These are phyloP conservation scores for Paralvinella palmiformis DNA, from an alignment of 1,140 invertebrate species.

Conservation along the genomic window DNA sequence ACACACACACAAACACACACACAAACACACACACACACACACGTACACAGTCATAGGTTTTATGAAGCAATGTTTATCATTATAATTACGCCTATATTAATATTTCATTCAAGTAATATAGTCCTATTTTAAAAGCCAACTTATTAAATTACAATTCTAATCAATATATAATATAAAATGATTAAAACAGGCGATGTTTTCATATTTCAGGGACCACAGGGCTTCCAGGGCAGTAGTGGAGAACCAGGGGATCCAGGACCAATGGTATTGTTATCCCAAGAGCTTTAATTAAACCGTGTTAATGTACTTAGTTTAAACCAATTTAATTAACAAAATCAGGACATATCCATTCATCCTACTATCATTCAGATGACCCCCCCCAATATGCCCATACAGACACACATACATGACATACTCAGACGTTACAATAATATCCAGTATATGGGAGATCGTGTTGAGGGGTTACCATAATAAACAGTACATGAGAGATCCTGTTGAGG, in stretches of 20 bases:
- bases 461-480: neutral
- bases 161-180: too few species aligned
- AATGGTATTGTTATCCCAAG: slow-evolving; percentile 22
- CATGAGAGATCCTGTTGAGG: neutral
- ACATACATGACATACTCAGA: neutral
- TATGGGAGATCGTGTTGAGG: neutral
- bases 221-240: slow-evolving; percentile 29
- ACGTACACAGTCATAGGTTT: neutral
- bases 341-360: neutral
- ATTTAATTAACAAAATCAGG: neutral
- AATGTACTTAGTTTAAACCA: neutral
- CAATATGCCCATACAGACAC: too few species aligned
- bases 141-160: neutral
- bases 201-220: slow-evolving; percentile 29
- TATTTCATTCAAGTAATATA: neutral
- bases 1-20: neutral
- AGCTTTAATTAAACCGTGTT: neutral
- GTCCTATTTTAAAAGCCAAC: neutral
- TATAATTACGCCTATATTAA: neutral
- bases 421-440: neutral
- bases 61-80: too few species aligned
- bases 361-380: too few species aligned
- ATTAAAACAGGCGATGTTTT: too few species aligned
- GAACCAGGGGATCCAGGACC: slow-evolving; percentile 34
- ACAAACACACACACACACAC: slow-evolving; percentile 1